Conservation (phyloP, 2,888 invertebrate genomes). For the Chromoteleia sp. region DNA sequence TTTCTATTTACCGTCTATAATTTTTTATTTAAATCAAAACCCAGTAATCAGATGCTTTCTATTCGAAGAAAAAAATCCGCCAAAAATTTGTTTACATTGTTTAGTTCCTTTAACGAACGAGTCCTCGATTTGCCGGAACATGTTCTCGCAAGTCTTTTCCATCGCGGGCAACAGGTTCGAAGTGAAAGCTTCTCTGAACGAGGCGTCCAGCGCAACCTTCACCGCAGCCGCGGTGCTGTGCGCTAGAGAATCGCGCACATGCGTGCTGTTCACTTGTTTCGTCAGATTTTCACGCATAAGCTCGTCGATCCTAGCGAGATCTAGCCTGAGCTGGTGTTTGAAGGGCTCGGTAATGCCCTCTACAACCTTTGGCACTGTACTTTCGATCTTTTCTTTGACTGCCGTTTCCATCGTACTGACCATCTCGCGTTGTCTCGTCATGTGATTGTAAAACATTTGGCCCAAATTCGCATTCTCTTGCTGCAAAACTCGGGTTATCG, state of each 20-base stretch:
- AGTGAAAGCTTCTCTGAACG: constrained; percentile 92
- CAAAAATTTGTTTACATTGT: too few relatives aligned
- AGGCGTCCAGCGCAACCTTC: constrained; percentile 90
- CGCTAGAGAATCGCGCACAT: constrained; percentile 90
- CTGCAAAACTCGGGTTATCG: constrained; percentile 77
- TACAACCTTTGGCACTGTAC: constrained; percentile 86
- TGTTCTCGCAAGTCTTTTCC: constrained; percentile 93
- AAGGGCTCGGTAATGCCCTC: constrained; percentile 90
- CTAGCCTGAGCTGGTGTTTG: constrained; percentile 87
- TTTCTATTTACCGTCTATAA: too few relatives aligned
- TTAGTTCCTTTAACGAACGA: constrained; percentile 94
- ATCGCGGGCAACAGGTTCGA: constrained; percentile 93
- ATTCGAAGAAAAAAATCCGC: too few relatives aligned
- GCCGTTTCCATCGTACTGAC: constrained; percentile 82
- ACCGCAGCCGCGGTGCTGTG: constrained; percentile 87
- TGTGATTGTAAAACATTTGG: constrained; percentile 77
- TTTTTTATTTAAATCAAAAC: too few relatives aligned
- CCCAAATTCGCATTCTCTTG: constrained; percentile 79
- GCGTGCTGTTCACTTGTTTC: constrained; percentile 90
- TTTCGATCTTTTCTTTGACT: constrained; percentile 85
- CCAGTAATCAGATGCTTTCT: too few relatives aligned
- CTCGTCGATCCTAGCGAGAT: constrained; percentile 88
- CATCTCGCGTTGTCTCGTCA: constrained; percentile 79
- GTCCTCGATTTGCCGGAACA: constrained; percentile 96
- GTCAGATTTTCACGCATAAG: constrained; percentile 92